Conservation (phyloP, 2,113 vertebrate genomes). For the Cyprinodon tularosa region DNA sequence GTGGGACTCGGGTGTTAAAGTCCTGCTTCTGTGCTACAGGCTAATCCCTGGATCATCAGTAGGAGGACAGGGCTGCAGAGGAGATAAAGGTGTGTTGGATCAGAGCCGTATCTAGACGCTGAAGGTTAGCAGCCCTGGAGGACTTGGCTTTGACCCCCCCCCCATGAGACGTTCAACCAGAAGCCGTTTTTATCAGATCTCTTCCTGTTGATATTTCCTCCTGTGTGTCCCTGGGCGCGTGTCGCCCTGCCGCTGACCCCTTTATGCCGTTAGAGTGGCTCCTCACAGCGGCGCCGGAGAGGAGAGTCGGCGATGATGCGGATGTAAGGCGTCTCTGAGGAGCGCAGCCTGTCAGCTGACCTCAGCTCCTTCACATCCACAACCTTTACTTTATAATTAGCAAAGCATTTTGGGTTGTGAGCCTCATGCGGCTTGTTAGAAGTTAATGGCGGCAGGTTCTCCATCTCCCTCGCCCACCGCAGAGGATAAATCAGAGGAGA, state of each 20-base stretch:
- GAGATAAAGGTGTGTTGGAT: too few relatives aligned
- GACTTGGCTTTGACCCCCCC: too few relatives aligned
- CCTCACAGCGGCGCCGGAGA: neutral
- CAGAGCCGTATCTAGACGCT: too few relatives aligned
- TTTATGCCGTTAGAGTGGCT: neutral
- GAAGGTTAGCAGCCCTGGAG: too few relatives aligned
- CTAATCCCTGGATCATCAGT: too few relatives aligned
- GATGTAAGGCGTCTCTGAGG: neutral
- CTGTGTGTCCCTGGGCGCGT: neutral
- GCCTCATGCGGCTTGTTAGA: conserved; percentile 25
- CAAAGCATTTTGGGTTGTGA: neutral
- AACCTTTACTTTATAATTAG: conserved; percentile 1
- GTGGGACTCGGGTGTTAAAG: too few relatives aligned
- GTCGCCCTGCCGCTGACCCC: neutral
- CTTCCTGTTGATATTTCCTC: neutral
- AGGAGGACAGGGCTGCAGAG: too few relatives aligned
- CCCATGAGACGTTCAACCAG: too few relatives aligned
- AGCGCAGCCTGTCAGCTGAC: neutral
- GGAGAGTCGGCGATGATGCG: neutral
- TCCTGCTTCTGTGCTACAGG: too few relatives aligned
- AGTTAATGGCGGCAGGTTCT: conserved; percentile 1
- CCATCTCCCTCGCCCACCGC: neutral
- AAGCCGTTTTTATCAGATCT: neutral
- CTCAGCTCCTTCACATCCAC: neutral
- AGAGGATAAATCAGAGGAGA: conserved; percentile 30